Evolutionary conservation across 2,888 invertebrate species (phyloP).

Genomic region (Lepetodrilus schrolli): DNA sequence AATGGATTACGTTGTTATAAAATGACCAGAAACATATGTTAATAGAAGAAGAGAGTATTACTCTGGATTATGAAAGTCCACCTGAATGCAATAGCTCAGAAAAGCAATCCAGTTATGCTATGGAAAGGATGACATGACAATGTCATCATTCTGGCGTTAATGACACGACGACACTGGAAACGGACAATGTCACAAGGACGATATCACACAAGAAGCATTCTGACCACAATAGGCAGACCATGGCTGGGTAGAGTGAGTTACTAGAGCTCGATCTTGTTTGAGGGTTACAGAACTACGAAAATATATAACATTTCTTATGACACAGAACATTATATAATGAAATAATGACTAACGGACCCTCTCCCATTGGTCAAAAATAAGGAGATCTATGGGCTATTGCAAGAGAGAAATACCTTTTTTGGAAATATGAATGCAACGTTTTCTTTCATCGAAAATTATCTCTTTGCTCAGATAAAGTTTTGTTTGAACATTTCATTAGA

Average conservation of each 20-base stretch:
- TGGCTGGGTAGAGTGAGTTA: neutral
- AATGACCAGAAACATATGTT: neutral
- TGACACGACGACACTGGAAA: neutral
- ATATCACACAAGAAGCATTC: constrained; percentile 23
- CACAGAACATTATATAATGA: too few relatives aligned
- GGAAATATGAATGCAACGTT: too few relatives aligned
- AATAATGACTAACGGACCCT: too few relatives aligned
- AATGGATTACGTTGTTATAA: too few relatives aligned
- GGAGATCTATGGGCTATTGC: too few relatives aligned
- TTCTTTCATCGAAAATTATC: too few relatives aligned
- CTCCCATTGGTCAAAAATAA: too few relatives aligned
- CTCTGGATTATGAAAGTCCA: neutral
- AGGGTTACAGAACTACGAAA: neutral
- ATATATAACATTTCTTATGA: neutral
- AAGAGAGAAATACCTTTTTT: too few relatives aligned
- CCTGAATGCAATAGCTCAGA: neutral
- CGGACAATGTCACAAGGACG: neutral
- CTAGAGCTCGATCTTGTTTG: neutral
- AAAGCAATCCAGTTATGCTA: neutral
- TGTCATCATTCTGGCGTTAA: neutral
- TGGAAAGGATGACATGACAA: neutral
- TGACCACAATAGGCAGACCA: constrained; percentile 26
- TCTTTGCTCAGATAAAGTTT: too few relatives aligned
- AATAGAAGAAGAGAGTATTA: neutral
- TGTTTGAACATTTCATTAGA: too few relatives aligned